Base-by-base conservation (phyloP, 2,113 vertebrate species). In the Bos indicus region DNA sequence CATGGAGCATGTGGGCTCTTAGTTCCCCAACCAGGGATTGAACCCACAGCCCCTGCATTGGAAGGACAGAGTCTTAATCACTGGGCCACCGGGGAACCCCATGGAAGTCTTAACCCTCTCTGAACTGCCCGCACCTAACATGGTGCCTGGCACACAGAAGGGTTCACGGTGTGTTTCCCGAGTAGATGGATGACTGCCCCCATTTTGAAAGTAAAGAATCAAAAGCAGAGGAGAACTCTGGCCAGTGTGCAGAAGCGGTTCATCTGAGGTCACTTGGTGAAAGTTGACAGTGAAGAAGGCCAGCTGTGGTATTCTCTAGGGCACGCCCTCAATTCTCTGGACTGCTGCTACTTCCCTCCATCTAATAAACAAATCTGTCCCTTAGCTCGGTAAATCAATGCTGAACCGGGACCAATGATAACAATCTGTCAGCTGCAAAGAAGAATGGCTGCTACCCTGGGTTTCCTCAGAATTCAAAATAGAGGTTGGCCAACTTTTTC, bases 161-260 rank as follows among this genome's bases (percentile, higher is more conserved):
- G 23, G 46, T 21, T 40, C 57, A 13, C 0, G 1, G 15, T n/a
- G 17, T 7, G 16, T 54, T 1, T 62, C 51, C 56, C 1, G 3
- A 54, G 8, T 11, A 6, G 23, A 26, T 1, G 30, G 54, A 25
- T 56, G n/a, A 33, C 33, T 5, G 59, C 16, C n/a, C 30, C 67
- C 30, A 7, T 51, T 85, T 52, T 51, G 48, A 60, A 60, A 25
- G 62, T 2, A 46, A 88, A 43, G 48, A 95, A 77, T 56, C 0
- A 43, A 91, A 89, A 43, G 62, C 33, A 88, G 71, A 48, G 12
- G 16, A 25, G 88, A 52, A 11, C 28, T 78, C 40, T 3, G 26
- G 6, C 83, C 96, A 25, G 11, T 40, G 8, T 52, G 93, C 46
- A 78, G 67, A 82, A 57, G 36, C 4, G 25, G 87, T 25, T 89